Percentiles rank a stretch among this genome's conserved stretches.
phyloP scores from a whole-genome alignment of 1,140 invertebrate species.

The Drosophila bocqueti region DNA sequence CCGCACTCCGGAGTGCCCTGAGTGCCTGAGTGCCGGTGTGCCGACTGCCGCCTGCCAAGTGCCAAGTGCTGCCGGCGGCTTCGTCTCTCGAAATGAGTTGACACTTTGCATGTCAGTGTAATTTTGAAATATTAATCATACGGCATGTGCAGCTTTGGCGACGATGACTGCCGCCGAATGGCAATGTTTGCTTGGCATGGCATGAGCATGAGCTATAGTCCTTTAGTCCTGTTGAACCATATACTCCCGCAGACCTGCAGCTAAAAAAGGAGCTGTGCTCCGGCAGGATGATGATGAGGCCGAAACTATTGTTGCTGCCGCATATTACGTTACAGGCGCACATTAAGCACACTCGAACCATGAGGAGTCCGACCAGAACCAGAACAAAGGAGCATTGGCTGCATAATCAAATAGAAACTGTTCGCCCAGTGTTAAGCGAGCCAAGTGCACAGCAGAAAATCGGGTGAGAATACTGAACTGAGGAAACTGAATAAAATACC shows the following conservation, averaged over 20 bases:
- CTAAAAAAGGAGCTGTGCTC: slow-evolving; percentile 13
- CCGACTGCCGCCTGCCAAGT: slow-evolving; percentile 23
- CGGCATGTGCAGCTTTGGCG: slow-evolving; percentile 60
- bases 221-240: not conserved
- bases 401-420: slow-evolving; percentile 80
- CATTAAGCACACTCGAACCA: slow-evolving; percentile 53
- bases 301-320: slow-evolving; percentile 67
- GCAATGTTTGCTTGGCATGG: slow-evolving; percentile 68
- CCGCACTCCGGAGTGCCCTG: slow-evolving; percentile 18
- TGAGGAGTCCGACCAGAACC: slow-evolving; percentile 14
- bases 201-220: slow-evolving; percentile 43
- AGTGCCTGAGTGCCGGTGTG: slow-evolving; percentile 23
- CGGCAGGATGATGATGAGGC: slow-evolving; percentile 47
- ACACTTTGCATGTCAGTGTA: slow-evolving; percentile 83
- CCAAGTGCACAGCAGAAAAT: slow-evolving; percentile 19
- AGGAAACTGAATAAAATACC: not conserved
- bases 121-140: slow-evolving; percentile 84
- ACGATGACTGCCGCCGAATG: slow-evolving; percentile 54
- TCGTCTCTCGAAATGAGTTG: slow-evolving; percentile 74
- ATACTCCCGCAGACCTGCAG: not conserved
- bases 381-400: slow-evolving; percentile 52
- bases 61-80: slow-evolving; percentile 38
- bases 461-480: not conserved
- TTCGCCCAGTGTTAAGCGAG: slow-evolving; percentile 38
- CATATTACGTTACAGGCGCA: slow-evolving; percentile 74